Conservation (phyloP, 2,113 vertebrate species). For the Hemichromis elongatus region DNA sequence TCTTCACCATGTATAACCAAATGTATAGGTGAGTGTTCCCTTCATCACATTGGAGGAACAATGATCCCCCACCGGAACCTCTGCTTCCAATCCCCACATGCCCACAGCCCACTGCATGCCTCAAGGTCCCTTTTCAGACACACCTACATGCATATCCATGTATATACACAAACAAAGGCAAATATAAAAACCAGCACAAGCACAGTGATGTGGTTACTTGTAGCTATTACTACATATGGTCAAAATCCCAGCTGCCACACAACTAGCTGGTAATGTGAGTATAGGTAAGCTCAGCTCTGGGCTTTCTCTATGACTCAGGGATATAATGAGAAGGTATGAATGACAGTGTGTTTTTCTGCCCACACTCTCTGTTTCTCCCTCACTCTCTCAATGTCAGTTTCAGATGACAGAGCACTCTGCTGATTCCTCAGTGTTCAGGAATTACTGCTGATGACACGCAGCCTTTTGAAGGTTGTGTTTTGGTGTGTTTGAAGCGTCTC, state of each 20-base stretch:
- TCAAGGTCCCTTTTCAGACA: background rate
- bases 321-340: slow-evolving; percentile 59
- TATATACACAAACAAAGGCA: background rate
- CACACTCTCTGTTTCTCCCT: background rate
- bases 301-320: slow-evolving; percentile 57
- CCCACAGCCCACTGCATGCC: background rate
- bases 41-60: background rate
- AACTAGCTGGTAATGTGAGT: background rate
- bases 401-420: slow-evolving; percentile 58
- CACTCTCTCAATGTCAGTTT: slow-evolving; percentile 41
- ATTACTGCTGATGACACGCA: slow-evolving; percentile 58
- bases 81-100: background rate
- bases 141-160: background rate
- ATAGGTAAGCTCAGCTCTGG: slow-evolving; percentile 30
- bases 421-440: slow-evolving; percentile 61
- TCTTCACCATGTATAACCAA: background rate
- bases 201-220: background rate
- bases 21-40: background rate
- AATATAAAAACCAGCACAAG: background rate
- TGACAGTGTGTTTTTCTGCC: slow-evolving; percentile 49
- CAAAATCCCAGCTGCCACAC: background rate
- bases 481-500: slow-evolving; percentile 23
- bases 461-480: slow-evolving; percentile 59
- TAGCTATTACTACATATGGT: slow-evolving; percentile 3
- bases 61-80: background rate